Base-by-base conservation (phyloP, 2,113 vertebrate genomes). In the Bambusicola thoracicus region DNA sequence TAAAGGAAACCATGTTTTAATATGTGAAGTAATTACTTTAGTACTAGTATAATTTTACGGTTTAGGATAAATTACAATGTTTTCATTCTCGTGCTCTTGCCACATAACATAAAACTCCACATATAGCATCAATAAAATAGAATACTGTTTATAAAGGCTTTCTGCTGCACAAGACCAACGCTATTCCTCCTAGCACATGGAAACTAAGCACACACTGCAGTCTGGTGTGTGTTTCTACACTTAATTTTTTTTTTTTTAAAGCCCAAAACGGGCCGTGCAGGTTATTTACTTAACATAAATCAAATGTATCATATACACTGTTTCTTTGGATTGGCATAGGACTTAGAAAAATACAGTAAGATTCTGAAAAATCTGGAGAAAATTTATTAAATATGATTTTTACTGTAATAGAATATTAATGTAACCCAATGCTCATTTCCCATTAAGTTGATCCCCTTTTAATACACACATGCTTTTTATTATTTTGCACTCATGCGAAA, bases 401-500 rank as follows among this genome's bases (percentile, higher is more conserved):
- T 97, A 97, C 98, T 98, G 98, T 98, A 98, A 98, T 97, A 97
- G 97, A 98, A 98, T 98, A 98, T 98, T 98, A 98, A 98, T 95
- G 97, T 97, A 98, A 98, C 97, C 96, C 97, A 97, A 97, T 97
- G 97, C 97, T 98, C 97, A 96, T 98, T 98, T 98, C 97, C 97
- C 97, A 98, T 98, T 98, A 98, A 97, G 97, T 96, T 96, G 97
- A 97, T 98, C 96, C 94, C 91, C 96, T 97, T 97, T 97, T 97
- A 98, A 98, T 97, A 97, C 97, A 98, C 98, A 98, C 98, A 98
- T 98, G 98, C 98, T 98, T 98, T 97, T 98, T 98, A 98, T 98
- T 98, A 98, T 98, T 98, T 98, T 98, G 96, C 97, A 98, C 98
- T 98, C 97, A 98, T 96, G 97, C 97, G 97, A 98, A 98, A 98